Conservation (phyloP, 2,797 vertebrate species). For the Xenentodon cancila region DNA sequence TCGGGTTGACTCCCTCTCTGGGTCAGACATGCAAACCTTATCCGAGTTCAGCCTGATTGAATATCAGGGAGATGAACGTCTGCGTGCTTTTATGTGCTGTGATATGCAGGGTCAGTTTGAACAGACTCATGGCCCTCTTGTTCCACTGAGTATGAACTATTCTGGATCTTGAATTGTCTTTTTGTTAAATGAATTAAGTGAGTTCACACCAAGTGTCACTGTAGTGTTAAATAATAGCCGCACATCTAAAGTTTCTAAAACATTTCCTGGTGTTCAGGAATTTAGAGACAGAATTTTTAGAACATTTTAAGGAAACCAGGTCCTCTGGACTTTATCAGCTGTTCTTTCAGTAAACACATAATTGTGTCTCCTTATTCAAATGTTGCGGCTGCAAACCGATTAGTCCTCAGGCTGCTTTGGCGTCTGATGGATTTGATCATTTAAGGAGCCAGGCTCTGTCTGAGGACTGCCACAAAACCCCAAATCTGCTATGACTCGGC, state of each 20-base stretch:
- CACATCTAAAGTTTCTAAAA: slow-evolving; percentile 12
- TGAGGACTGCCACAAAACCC: slow-evolving; percentile 54
- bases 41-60: slow-evolving; percentile 59
- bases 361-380: slow-evolving; percentile 20
- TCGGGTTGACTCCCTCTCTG: slow-evolving; percentile 55
- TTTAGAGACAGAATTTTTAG: background rate
- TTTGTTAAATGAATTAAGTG: slow-evolving; percentile 13
- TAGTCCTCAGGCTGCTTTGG: slow-evolving; percentile 74
- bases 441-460: slow-evolving; percentile 73
- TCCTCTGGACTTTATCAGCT: slow-evolving; percentile 25
- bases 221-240: slow-evolving; percentile 10
- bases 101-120: slow-evolving; percentile 33
- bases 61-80: slow-evolving; percentile 31
- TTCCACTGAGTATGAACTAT: slow-evolving; percentile 28
- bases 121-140: slow-evolving; percentile 14
- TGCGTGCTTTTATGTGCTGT: slow-evolving; percentile 18
- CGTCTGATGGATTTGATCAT: slow-evolving; percentile 73
- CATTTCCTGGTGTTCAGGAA: slow-evolving; percentile 12
- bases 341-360: slow-evolving; percentile 37
- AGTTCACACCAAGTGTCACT: slow-evolving; percentile 11
- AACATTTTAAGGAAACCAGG: slow-evolving; percentile 14
- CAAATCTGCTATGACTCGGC: slow-evolving; percentile 56
- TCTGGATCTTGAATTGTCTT: slow-evolving; percentile 15
- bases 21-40: slow-evolving; percentile 51
- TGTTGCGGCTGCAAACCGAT: slow-evolving; percentile 37